Evolutionary conservation across 1,140 invertebrate species (phyloP), one percentile per base, ranked within the genome.

Genomic region (Drosophila fuyamai): DNA sequence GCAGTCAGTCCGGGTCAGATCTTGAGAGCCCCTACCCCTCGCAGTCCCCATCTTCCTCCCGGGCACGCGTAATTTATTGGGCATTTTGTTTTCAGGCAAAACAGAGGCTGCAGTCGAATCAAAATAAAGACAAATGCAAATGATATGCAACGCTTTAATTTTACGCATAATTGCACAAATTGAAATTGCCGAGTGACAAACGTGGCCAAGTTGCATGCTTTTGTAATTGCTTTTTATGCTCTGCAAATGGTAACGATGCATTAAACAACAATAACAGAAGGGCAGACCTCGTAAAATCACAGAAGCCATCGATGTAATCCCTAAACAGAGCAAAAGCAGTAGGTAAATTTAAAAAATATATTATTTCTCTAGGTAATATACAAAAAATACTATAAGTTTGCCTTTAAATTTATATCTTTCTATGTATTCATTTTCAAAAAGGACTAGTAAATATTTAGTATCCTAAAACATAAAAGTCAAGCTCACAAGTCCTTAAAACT

Each of bases 121-220:
- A 75, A 82, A 82, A 81, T 79, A 71, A 81, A 86, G 76, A 58
- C 51, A 56, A 70, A 65, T 67, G 70, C 70, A 89, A 89, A 89
- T 90, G 81, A 90, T 76, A 89, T 90, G 85, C 80, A 90, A 55
- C 85, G 85, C 82, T 90, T 90, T 90, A 90, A 90, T 90, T 90
- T 90, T 90, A 90, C 67, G 86, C 86, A 90, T 81, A 91, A 90
- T 90, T 90, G 85, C 79, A 68, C 83, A 82, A 90, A 86, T 90
- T 86, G 82, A 90, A 90, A 90, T 90, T 83, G 82, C 68, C 72
- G 84, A 81, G 84, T 89, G 84, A 88, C 84, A 88, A 88, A 83
- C 70, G 62, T 74, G 54, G 66, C 76, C 46, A 75, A 84, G 62
- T 57, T 78, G 32, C 23, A 27, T 44, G 32, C 55, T 57, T 68